These are phyloP conservation scores for Chalcis sispes DNA, from an alignment of 2,888 invertebrate genomes.

Conservation along the genomic window DNA sequence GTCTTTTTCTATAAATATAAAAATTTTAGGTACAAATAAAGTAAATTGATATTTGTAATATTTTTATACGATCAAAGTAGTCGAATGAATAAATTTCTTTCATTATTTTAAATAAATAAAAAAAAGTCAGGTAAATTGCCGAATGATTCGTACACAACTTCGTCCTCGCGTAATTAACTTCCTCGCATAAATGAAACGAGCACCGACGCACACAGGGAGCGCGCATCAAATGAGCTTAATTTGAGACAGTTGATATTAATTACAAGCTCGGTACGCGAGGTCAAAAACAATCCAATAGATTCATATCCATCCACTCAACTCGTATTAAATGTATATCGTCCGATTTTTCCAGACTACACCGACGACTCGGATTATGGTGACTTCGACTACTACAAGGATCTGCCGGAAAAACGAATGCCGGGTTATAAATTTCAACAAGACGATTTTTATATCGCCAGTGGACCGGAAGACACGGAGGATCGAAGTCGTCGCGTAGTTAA, in stretches of 20 bases:
- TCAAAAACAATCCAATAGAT: constrained; percentile 39
- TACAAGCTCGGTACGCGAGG: constrained; percentile 51
- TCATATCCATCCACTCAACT: too few species aligned
- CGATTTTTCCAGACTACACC: constrained; percentile 64
- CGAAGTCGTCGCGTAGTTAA: constrained; percentile 14
- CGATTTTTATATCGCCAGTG: constrained; percentile 65
- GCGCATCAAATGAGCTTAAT: constrained; percentile 59
- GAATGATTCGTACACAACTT: not conserved
- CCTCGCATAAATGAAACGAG: constrained; percentile 5
- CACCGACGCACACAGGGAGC: not conserved
- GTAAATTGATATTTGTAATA: not conserved
- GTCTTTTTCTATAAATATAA: not conserved
- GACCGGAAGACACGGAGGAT: constrained; percentile 23
- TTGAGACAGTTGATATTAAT: constrained; percentile 62
- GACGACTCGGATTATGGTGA: constrained; percentile 70
- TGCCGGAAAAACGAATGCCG: constrained; percentile 60
- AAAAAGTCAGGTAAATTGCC: not conserved
- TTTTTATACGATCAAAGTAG: too few species aligned
- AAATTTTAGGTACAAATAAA: not conserved
- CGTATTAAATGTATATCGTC: not conserved
- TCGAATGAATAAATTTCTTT: too few species aligned
- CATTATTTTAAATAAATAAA: not conserved
- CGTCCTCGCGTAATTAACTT: not conserved
- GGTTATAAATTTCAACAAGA: constrained; percentile 58
- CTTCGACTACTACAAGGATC: constrained; percentile 66